These are phyloP conservation scores for Sebastes melanostomus DNA, from an alignment of 2,797 vertebrate species.

Conservation along the genomic window DNA sequence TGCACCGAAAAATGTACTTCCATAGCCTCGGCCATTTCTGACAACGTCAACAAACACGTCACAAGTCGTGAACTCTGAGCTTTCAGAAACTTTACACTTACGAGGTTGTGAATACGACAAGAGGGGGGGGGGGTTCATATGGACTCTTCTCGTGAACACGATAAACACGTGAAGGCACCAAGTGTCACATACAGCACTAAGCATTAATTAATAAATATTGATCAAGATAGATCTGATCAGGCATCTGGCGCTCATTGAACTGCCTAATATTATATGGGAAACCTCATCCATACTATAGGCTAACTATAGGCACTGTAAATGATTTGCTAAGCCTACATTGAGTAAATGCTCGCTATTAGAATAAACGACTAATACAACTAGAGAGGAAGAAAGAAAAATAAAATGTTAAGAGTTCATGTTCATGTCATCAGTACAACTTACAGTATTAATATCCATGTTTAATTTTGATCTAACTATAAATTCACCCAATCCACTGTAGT, in stretches of 20 bases:
- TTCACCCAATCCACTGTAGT: neutral
- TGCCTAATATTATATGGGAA: neutral
- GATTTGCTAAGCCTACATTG: neutral
- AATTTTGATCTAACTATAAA: conserved; percentile 1
- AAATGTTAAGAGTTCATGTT: neutral
- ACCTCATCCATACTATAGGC: neutral
- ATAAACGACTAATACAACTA: neutral
- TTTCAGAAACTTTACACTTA: no score
- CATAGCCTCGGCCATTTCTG: no score
- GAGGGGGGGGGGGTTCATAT: no score
- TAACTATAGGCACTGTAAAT: neutral
- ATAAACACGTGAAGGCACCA: no score
- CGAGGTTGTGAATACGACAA: no score
- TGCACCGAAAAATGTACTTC: no score
- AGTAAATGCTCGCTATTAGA: neutral
- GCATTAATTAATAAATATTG: neutral
- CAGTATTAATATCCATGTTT: neutral
- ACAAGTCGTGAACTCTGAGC: no score
- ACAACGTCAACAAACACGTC: no score
- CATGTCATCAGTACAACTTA: neutral
- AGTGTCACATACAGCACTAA: neutral
- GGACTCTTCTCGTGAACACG: no score
- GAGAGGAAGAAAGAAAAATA: neutral
- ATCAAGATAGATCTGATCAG: neutral
- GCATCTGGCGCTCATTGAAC: neutral